Evolutionary conservation across 2,888 invertebrate species (phyloP), one percentile per base, ranked within the genome.

Genomic region (Andrena praecox): DNA sequence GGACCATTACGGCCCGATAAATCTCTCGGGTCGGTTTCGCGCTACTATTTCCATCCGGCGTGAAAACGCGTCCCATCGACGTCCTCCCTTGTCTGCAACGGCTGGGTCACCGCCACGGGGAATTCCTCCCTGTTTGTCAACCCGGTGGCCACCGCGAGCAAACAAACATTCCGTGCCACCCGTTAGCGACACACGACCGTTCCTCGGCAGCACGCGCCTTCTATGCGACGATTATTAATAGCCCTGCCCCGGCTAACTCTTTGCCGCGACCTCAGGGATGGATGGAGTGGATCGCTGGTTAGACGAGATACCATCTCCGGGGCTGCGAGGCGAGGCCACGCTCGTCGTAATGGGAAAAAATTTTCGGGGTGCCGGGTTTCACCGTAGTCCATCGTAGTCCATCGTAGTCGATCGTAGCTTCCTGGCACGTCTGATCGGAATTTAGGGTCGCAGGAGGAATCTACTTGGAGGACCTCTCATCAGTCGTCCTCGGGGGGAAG

Each of bases 1-100:
- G 85, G 87, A 85, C 92, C 91, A 92, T 93, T 93, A 93, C 93
- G 92, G 87, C 89, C 87, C 89, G 91, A 93, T 92, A 93, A 92
- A 93, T 92, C 88, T 83, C 80, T 80, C 72, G 70, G 60, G 56
- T 83, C 74, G 42, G 80, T 71, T 60, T 42, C 54, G 68, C 75
- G 56, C 24, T 56, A 76, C 90, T 89, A 90, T 89, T 89, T 90
- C 76, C 81, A 85, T 82, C 75, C 80, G 59, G 27, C 81, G 89
- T 89, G 84, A 90, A 91, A 91, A 91, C 90, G 20, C 56, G 56
- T 20, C 24, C 24, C 10, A 91, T 85, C 85, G 69, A 27, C 24
- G 10, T 29, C 50, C 12, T 59, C 56, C 73, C 67, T 71, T 76
- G 16, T 64, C 52, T 66, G 64, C 56, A 10, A 29, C 42, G 42